phyloP scores from a whole-genome alignment of 2,888 invertebrate species.

The Eudemis profundana region DNA sequence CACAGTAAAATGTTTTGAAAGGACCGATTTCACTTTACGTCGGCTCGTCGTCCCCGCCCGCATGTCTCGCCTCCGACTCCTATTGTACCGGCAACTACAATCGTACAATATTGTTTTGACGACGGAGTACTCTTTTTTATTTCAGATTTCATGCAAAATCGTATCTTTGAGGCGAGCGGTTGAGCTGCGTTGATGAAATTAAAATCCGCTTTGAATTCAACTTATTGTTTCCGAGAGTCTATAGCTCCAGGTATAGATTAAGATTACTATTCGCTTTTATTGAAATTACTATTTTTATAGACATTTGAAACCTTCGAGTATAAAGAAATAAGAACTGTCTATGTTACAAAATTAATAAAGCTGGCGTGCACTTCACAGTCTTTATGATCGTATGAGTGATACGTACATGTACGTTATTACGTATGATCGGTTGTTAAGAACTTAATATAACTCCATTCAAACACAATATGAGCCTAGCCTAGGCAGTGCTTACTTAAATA shows the following conservation, averaged over 20 bases:
- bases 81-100: slow-evolving; percentile 81
- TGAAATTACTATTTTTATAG: slow-evolving; percentile 59
- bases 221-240: slow-evolving; percentile 65
- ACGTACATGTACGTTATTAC: no score
- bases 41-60: slow-evolving; percentile 60
- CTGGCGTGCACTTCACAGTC: no score
- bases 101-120: slow-evolving; percentile 81
- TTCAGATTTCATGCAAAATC: slow-evolving; percentile 73
- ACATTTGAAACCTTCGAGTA: slow-evolving; percentile 31
- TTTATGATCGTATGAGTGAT: no score
- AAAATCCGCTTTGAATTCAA: slow-evolving; percentile 73
- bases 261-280: slow-evolving; percentile 55
- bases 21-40: slow-evolving; percentile 82
- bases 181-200: slow-evolving; percentile 80
- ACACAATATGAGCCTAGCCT: no score
- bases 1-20: slow-evolving; percentile 82
- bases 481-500: not conserved
- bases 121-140: slow-evolving; percentile 75
- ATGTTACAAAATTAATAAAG: no score
- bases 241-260: no score
- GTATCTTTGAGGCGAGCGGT: slow-evolving; percentile 70
- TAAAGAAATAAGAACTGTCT: no score
- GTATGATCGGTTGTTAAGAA: no score
- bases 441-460: no score
- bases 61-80: slow-evolving; percentile 69